A percentile compares a stretch with the other conserved stretches of the same genome.
Evolutionary conservation across 2,113 vertebrate genomes (phyloP).

Genomic region (Tretioscincus oriximinensis): DNA sequence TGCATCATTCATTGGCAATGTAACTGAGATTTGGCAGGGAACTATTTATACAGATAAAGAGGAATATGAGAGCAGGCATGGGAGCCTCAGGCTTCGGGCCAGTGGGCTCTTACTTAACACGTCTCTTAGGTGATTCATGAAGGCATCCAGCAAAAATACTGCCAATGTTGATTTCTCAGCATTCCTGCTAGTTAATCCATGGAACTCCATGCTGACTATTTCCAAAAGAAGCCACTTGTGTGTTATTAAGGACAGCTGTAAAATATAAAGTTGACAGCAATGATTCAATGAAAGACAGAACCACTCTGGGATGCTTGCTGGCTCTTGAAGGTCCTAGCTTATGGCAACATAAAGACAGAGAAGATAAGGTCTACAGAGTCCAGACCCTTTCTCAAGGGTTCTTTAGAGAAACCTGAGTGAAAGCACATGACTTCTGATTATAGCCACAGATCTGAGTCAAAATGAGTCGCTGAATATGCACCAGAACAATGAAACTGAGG

Average conservation of each 20-base stretch:
- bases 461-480: background rate
- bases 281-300: constrained; percentile 14
- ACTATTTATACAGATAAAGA: background rate
- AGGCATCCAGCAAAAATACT: constrained; percentile 21
- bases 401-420: background rate
- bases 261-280: constrained; percentile 17
- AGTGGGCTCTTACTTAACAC: constrained; percentile 30
- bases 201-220: constrained; percentile 6
- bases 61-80: constrained; percentile 2
- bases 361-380: background rate
- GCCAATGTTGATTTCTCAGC: constrained; percentile 27
- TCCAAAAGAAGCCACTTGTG: constrained; percentile 40
- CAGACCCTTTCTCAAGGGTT: background rate
- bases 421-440: background rate
- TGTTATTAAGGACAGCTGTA: constrained; percentile 26
- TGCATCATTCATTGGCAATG: background rate
- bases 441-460: background rate
- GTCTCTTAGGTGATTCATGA: constrained; percentile 34
- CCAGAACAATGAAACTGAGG: background rate
- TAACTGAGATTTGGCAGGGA: constrained; percentile 1
- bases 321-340: background rate
- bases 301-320: constrained; percentile 6
- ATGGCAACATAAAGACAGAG: constrained; percentile 1
- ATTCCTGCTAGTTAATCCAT: constrained; percentile 24
- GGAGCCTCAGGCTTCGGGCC: constrained; percentile 1